Conservation (phyloP, 2,113 vertebrate species). For the Buteo buteo region DNA sequence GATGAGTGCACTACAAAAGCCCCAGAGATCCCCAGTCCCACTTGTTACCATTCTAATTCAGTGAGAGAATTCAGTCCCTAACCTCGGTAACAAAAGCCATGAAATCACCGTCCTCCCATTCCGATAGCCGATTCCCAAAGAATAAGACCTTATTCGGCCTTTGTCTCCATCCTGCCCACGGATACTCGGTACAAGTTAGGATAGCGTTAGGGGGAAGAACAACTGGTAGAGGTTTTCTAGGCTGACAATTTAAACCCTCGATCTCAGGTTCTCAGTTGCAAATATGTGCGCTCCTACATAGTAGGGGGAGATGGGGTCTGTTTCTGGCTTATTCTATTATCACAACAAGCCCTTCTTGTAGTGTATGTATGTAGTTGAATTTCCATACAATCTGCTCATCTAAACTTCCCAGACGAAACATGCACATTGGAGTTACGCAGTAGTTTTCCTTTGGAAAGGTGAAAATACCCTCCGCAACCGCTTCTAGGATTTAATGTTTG, state of each 20-base stretch:
- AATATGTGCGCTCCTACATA: not conserved
- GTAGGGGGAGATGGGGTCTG: not conserved
- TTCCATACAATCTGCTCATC: not conserved
- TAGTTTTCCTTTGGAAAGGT: not conserved
- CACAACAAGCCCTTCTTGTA: not conserved
- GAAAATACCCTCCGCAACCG: not conserved
- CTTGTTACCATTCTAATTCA: slow-evolving; percentile 87
- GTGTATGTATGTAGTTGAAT: not conserved
- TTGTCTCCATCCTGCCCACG: slow-evolving; percentile 73
- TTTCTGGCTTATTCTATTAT: not conserved
- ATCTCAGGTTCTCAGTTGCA: not conserved
- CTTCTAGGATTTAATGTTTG: not conserved
- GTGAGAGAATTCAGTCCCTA: slow-evolving; percentile 84
- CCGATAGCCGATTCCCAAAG: slow-evolving; percentile 69
- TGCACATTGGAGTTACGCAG: rapidly evolving
- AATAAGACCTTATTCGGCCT: slow-evolving; percentile 81
- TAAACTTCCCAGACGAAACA: not conserved
- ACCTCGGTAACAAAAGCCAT: slow-evolving; percentile 86
- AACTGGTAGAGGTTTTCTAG: not conserved
- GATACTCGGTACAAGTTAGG: not conserved
- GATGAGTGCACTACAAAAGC: slow-evolving; percentile 90
- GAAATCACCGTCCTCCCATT: slow-evolving; percentile 81
- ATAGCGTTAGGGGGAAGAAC: not conserved
- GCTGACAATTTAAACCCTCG: not conserved
- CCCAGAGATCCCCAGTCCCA: slow-evolving; percentile 79